These are phyloP conservation scores for Artibeus jamaicensis DNA, from an alignment of 2,797 vertebrate species.

Conservation along the genomic window DNA sequence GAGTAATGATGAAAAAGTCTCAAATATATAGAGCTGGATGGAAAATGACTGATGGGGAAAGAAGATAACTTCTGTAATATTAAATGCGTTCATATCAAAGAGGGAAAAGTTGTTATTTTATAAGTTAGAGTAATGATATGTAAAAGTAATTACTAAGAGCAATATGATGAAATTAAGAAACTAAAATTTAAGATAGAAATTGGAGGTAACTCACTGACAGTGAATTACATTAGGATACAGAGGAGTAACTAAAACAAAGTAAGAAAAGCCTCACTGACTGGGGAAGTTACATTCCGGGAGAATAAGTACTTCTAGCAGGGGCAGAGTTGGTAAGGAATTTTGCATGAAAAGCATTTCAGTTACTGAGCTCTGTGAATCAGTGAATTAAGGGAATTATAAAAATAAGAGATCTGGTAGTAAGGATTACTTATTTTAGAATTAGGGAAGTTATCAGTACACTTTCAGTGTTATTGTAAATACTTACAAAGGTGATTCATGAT, in stretches of 20 bases:
- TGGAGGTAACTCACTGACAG: background rate
- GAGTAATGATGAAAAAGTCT: constrained; percentile 34
- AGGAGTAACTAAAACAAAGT: constrained; percentile 14
- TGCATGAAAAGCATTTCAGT: background rate
- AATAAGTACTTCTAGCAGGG: background rate
- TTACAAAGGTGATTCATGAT: background rate
- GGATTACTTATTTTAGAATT: background rate
- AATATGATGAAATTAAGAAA: constrained; percentile 55
- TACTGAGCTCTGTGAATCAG: background rate
- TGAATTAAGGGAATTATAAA: background rate
- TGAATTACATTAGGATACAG: background rate
- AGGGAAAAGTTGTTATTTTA: constrained; percentile 31
- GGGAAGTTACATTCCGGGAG: background rate
- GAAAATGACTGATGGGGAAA: constrained; percentile 15
- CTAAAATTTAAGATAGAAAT: constrained; percentile 33
- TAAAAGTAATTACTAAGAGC: constrained; percentile 61
- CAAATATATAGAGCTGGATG: background rate
- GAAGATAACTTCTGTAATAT: background rate
- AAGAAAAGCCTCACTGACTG: background rate
- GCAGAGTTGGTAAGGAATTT: background rate
- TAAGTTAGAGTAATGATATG: constrained; percentile 41
- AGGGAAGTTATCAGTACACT: background rate
- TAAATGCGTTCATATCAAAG: constrained; percentile 47
- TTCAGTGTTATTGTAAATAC: background rate
- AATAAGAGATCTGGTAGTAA: background rate